Evolutionary conservation across 2,888 invertebrate genomes (phyloP), one percentile per base, ranked within the genome.

Genomic region (Ophion costatus): DNA sequence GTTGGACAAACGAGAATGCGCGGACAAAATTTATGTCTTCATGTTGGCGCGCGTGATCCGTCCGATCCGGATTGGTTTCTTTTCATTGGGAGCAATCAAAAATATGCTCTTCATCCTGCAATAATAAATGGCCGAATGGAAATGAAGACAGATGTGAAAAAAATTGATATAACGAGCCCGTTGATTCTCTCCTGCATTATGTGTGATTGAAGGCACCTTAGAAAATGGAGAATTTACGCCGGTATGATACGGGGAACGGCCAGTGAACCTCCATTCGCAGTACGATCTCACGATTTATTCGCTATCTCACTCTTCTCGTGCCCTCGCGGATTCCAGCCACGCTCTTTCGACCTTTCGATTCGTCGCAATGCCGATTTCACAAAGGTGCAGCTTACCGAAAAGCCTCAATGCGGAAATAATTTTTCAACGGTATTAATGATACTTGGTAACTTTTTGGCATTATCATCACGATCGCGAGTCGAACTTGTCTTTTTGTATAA

Each of bases 261-360:
- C 17, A 51, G 17, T 14, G 51, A 51, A 79, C 86, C 80, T 83
- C 77, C 80, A 83, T 80, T 51, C 51, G 51, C 14, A 51, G 11
- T 51, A 17, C 85, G 79, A 82, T 78, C 70, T 79, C 71, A 59
- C 70, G 33, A 71, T 63, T 17, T 51, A 61, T 57, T 69, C 73
- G 51, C 70, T 75, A 71, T n/a, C 24, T 76, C 57, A 74, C 74
- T 84, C 79, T 70, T 78, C 82, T 84, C 75, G 79, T 82, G 51
- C 74, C 75, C 69, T 69, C 51, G 63, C 24, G 24, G 14, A 63
- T 63, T 63, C 63, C 63, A 29, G 14, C 24, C 63, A 24, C 24
- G 63, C 63, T 63, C 63, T 63, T 63, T 63, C 29, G 63, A 63
- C 63, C 63, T 63, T 63, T 63, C 63, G 63, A 63, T 24, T 10